Conservation (phyloP, 2,113 vertebrate genomes). For the Furnarius figulus region DNA sequence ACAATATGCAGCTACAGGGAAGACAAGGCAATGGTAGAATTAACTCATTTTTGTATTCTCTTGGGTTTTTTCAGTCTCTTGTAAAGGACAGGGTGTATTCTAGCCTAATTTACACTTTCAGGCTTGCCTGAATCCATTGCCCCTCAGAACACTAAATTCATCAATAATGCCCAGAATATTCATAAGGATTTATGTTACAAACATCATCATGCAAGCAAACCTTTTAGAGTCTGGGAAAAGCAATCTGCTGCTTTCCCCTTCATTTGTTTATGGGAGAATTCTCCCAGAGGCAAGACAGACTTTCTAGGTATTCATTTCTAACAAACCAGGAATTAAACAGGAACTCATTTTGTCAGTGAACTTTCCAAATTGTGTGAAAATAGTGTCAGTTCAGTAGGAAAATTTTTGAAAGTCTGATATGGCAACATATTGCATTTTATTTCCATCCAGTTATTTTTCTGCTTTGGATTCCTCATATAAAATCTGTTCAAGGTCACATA, state of each 20-base stretch:
- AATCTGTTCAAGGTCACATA: not conserved
- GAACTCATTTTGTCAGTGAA: not conserved
- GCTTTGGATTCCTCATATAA: not conserved
- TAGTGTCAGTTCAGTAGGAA: not conserved
- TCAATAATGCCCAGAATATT: not conserved
- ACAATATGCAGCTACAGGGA: not conserved
- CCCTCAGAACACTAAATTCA: not conserved
- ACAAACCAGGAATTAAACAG: not conserved
- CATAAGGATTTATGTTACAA: not conserved
- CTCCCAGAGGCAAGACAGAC: not conserved
- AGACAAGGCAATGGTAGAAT: not conserved
- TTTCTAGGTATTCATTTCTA: not conserved
- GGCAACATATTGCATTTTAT: not conserved
- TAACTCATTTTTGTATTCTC: not conserved
- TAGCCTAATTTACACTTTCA: not conserved
- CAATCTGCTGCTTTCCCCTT: not conserved
- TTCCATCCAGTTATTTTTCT: not conserved
- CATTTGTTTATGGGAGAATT: not conserved
- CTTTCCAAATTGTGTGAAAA: not conserved
- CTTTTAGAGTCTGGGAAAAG: not conserved
- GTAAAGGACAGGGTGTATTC: not conserved
- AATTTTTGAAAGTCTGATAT: not conserved
- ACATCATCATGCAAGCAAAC: not conserved
- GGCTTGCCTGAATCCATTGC: not conserved
- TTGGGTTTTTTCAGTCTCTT: fast-evolving